Percentiles rank a stretch among this genome's conserved stretches.
These are phyloP conservation scores for Oeneis ivallda DNA, from an alignment of 2,888 invertebrate genomes.

Conservation along the genomic window DNA sequence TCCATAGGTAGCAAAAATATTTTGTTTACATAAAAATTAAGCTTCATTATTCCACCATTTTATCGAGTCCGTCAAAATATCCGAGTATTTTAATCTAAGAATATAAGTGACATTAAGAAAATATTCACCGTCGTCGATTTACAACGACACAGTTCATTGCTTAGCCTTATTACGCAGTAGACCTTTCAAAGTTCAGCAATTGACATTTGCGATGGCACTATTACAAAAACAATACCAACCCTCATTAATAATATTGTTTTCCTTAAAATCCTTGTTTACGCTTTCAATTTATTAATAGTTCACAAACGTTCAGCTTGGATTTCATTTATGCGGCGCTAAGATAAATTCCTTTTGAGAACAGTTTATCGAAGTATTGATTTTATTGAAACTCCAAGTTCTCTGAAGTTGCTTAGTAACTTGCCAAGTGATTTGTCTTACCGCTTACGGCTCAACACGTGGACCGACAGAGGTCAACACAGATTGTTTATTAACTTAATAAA, in stretches of 20 bases:
- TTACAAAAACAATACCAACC: constrained; percentile 49
- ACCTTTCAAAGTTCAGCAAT: constrained; percentile 71
- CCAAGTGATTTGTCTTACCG: constrained; percentile 14
- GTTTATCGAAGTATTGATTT: constrained; percentile 10
- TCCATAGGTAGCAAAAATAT: too few species aligned
- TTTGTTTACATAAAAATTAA: too few species aligned
- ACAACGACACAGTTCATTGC: constrained; percentile 66
- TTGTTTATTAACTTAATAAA: too few species aligned
- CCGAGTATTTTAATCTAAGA: too few species aligned
- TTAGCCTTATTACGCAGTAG: constrained; percentile 56
- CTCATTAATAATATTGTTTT: neutral
- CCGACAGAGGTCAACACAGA: neutral
- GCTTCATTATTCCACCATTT: too few species aligned
- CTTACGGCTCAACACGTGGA: neutral
- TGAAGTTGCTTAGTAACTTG: constrained; percentile 7
- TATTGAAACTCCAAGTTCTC: constrained; percentile 3
- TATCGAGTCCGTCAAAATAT: too few species aligned
- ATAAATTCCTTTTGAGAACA: constrained; percentile 13
- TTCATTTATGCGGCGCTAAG: constrained; percentile 14
- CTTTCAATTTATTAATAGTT: neutral
- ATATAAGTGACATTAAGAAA: neutral
- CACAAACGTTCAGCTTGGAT: constrained; percentile 4
- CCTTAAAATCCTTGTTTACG: neutral
- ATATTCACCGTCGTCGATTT: constrained; percentile 1
- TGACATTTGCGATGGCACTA: constrained; percentile 70